These are phyloP conservation scores for Naja naja DNA, from an alignment of 2,113 vertebrate species.

Conservation along the genomic window DNA sequence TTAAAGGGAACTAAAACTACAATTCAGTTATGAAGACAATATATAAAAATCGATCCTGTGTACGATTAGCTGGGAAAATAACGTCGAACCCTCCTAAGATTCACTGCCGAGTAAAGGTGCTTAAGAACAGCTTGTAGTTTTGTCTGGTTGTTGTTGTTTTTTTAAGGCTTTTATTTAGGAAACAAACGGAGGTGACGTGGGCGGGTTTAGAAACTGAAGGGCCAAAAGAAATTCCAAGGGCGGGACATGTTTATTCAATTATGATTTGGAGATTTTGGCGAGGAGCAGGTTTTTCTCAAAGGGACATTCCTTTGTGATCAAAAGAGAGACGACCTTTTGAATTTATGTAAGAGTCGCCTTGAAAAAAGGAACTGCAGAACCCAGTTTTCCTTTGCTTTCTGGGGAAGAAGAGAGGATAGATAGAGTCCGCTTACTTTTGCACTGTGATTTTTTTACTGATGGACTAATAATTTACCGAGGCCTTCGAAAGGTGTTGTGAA, in stretches of 20 bases:
- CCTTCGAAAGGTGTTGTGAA: neutral
- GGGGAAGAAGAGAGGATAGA: neutral
- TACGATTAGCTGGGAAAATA: neutral
- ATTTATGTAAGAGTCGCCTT: neutral
- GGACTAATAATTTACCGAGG: neutral
- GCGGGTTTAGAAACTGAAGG: neutral
- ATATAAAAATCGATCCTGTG: slow-evolving; percentile 5
- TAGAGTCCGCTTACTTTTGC: neutral
- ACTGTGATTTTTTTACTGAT: neutral
- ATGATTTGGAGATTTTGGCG: neutral
- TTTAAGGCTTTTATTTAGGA: slow-evolving; percentile 38
- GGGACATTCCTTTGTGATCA: neutral
- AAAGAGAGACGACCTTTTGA: neutral
- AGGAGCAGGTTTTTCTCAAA: neutral
- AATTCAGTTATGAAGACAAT: slow-evolving; percentile 73
- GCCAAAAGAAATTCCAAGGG: neutral
- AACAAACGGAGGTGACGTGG: neutral
- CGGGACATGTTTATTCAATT: neutral
- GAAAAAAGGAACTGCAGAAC: neutral
- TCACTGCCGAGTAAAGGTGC: neutral
- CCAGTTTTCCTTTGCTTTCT: neutral
- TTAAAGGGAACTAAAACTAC: slow-evolving; percentile 57
- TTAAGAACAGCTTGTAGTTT: neutral
- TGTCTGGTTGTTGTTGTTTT: slow-evolving; percentile 37
- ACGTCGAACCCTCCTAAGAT: rapidly evolving